Conservation (phyloP, 2,113 vertebrate genomes). For the Eudyptes chrysolophus region DNA sequence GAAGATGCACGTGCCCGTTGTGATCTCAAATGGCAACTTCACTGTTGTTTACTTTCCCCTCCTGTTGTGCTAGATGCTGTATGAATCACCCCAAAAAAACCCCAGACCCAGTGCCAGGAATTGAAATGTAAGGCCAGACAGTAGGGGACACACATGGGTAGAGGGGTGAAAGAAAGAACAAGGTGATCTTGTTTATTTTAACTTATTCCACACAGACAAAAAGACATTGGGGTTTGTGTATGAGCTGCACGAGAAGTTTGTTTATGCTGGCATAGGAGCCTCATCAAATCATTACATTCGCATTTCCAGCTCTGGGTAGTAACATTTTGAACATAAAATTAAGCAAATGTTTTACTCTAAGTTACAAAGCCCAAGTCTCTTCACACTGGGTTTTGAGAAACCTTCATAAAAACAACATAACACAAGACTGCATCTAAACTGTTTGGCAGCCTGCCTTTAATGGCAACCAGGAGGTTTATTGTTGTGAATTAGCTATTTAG, state of each 20-base stretch:
- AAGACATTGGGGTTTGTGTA: neutral
- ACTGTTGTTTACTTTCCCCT: neutral
- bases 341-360: conserved; percentile 43
- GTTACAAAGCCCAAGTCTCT: conserved; percentile 24
- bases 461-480: conserved; percentile 50
- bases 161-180: neutral
- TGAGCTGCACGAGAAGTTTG: neutral
- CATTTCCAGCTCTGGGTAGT: neutral
- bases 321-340: conserved; percentile 20
- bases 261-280: conserved; percentile 21
- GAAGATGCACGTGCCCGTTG: accelerated
- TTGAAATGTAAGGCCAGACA: neutral
- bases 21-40: neutral
- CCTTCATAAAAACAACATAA: conserved; percentile 34
- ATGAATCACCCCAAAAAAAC: neutral
- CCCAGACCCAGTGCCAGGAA: neutral
- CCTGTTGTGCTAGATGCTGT: neutral
- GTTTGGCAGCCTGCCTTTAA: conserved; percentile 39
- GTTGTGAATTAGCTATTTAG: conserved; percentile 44
- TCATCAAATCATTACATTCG: neutral
- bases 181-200: neutral
- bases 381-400: conserved; percentile 10
- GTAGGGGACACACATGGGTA: neutral
- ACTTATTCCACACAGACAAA: neutral
- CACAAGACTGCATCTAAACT: conserved; percentile 42